phyloP scores from a whole-genome alignment of 2,888 invertebrate genomes.

The Exephanes ischioxanthus region DNA sequence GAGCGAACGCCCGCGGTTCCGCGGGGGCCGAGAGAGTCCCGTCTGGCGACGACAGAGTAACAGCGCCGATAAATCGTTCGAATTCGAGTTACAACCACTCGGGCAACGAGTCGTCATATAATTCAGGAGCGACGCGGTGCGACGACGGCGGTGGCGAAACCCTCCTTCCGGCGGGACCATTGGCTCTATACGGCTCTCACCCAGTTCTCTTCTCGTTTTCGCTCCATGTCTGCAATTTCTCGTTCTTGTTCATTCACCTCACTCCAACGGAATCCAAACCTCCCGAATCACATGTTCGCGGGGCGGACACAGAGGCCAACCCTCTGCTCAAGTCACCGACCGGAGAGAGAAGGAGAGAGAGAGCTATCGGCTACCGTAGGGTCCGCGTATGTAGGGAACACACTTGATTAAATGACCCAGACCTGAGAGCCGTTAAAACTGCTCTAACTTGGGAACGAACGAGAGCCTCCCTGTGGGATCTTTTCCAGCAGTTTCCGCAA shows the following conservation, averaged over 20 bases:
- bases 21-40: constrained; percentile 64
- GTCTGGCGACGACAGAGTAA: constrained; percentile 79
- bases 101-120: constrained; percentile 77
- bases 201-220: constrained; percentile 49
- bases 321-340: constrained; percentile 30
- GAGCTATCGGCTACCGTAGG: constrained; percentile 22
- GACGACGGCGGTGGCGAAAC: constrained; percentile 56
- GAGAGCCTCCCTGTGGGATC: neutral
- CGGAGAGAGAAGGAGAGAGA: neutral
- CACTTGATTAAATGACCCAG: constrained; percentile 58
- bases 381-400: constrained; percentile 30
- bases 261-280: neutral
- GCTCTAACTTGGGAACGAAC: constrained; percentile 30
- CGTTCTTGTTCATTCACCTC: constrained; percentile 30
- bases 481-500: neutral
- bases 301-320: constrained; percentile 37
- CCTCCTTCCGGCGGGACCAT: constrained; percentile 52
- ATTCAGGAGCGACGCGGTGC: constrained; percentile 70
- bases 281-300: constrained; percentile 55
- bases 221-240: constrained; percentile 42
- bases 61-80: constrained; percentile 80
- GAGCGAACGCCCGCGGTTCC: constrained; percentile 61
- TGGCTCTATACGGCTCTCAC: constrained; percentile 17
- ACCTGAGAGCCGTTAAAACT: constrained; percentile 36
- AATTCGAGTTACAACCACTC: constrained; percentile 79